phyloP scores from a whole-genome alignment of 2,888 invertebrate genomes.

The Pristionchus fissidentatus region DNA sequence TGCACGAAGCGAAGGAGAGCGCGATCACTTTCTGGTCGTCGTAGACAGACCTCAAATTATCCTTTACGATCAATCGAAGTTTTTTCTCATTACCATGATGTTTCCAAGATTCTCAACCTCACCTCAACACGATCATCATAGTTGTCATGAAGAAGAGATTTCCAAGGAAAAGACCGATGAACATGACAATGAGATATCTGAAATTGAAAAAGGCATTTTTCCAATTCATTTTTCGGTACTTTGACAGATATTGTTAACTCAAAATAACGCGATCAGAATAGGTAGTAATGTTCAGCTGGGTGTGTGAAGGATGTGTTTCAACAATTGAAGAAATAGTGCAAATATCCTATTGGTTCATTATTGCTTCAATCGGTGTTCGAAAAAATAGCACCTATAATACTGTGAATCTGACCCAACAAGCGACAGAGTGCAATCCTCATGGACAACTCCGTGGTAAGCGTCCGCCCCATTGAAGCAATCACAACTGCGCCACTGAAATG shows the following conservation, averaged over 20 bases:
- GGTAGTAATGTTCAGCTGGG: too few relatives aligned
- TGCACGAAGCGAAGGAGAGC: conserved; percentile 65
- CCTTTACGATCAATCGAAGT: background rate
- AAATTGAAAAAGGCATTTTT: conserved; percentile 35
- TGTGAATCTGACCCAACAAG: conserved; percentile 1
- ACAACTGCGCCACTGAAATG: conserved; percentile 62
- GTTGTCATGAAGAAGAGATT: conserved; percentile 71
- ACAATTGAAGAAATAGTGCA: too few relatives aligned
- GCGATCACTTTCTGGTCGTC: conserved; percentile 69
- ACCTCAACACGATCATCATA: conserved; percentile 70
- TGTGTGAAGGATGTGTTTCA: too few relatives aligned
- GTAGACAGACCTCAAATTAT: conserved; percentile 64
- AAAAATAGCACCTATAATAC: too few relatives aligned
- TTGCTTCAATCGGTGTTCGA: too few relatives aligned
- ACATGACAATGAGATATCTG: conserved; percentile 64
- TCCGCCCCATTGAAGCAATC: conserved; percentile 54
- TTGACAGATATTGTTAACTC: background rate
- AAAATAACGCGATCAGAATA: background rate
- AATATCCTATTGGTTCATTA: too few relatives aligned
- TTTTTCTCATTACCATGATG: background rate
- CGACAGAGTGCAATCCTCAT: conserved; percentile 53
- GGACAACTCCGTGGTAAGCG: conserved; percentile 57
- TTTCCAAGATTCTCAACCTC: background rate
- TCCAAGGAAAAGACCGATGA: conserved; percentile 69
- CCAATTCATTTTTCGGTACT: background rate